Percentiles rank a stretch among this genome's conserved stretches.
Evolutionary conservation across 2,888 invertebrate genomes (phyloP).

Genomic region (Heteromurus nitidus): DNA sequence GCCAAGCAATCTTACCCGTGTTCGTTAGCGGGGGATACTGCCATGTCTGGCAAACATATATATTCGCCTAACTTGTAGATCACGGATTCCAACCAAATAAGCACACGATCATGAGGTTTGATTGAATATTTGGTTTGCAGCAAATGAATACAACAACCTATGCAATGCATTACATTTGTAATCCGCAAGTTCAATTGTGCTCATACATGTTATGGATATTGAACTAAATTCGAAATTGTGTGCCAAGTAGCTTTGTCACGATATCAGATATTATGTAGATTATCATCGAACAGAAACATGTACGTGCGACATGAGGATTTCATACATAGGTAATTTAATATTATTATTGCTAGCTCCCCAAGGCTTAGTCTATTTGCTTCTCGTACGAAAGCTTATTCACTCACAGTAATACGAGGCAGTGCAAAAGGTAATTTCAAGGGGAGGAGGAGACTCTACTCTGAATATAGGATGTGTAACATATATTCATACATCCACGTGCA

Average conservation of each 20-base stretch:
- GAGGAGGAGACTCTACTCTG: too few relatives aligned
- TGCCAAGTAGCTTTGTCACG: slow-evolving; percentile 39
- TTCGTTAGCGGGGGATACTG: too few relatives aligned
- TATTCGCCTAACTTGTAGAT: background rate
- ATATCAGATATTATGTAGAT: slow-evolving; percentile 44
- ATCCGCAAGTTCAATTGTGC: background rate
- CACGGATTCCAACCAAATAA: background rate
- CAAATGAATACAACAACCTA: too few relatives aligned
- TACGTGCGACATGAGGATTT: slow-evolving; percentile 28
- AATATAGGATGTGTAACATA: too few relatives aligned
- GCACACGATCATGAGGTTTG: background rate
- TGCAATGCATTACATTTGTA: slow-evolving; percentile 25
- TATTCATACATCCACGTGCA: too few relatives aligned
- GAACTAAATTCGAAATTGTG: slow-evolving; percentile 35
- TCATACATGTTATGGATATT: background rate
- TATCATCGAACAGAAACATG: slow-evolving; percentile 15
- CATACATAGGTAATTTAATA: background rate
- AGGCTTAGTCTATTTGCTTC: slow-evolving; percentile 16
- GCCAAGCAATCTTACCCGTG: too few relatives aligned
- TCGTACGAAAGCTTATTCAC: slow-evolving; percentile 50
- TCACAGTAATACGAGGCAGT: too few relatives aligned
- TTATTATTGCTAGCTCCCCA: background rate
- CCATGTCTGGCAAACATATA: too few relatives aligned
- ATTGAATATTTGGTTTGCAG: slow-evolving; percentile 20
- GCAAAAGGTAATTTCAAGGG: too few relatives aligned